Percentiles rank a stretch among this genome's conserved stretches.
These are phyloP conservation scores for Zaprionus nigranus DNA, from an alignment of 1,140 invertebrate genomes.

Conservation along the genomic window DNA sequence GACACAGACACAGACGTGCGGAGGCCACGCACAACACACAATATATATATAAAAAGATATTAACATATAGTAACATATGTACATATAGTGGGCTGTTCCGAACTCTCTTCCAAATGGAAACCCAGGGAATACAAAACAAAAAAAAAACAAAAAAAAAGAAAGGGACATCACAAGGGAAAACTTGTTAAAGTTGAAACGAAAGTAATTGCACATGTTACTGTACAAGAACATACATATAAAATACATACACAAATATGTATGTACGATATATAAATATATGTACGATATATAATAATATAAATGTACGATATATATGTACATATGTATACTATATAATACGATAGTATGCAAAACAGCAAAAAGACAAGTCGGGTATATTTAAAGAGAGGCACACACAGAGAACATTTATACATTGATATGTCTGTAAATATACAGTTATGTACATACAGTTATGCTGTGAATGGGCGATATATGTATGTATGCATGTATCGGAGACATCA, in stretches of 20 bases:
- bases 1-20: neutral
- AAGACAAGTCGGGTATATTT: neutral
- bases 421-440: neutral
- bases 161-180: neutral
- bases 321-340: neutral
- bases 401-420: neutral
- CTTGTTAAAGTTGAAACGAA: neutral
- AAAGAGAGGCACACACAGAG: neutral
- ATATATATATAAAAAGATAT: neutral
- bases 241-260: neutral
- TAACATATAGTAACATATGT: slow-evolving; percentile 6
- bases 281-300: no score
- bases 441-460: neutral
- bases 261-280: neutral
- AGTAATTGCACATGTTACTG: slow-evolving; percentile 2
- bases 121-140: slow-evolving; percentile 3
- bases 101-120: neutral
- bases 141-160: neutral
- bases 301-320: no score
- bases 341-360: neutral
- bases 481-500: neutral
- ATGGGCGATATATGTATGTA: neutral
- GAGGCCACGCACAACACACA: slow-evolving; percentile 6
- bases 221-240: neutral
- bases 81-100: slow-evolving; percentile 15